Evolutionary conservation across 2,888 invertebrate genomes (phyloP).

Genomic region (Drosophila seclusa): DNA sequence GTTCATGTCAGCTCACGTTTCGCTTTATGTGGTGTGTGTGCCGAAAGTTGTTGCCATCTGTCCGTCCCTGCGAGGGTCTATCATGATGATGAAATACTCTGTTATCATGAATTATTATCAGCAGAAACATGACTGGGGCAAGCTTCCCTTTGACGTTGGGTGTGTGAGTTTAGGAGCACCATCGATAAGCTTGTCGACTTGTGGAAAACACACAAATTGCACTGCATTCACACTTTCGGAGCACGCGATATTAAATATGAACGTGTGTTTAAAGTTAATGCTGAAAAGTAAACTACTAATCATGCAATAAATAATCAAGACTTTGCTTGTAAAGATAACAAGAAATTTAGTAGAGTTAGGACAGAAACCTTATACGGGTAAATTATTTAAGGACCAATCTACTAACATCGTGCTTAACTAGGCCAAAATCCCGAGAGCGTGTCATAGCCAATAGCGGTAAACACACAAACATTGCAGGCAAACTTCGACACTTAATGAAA

Average conservation of each 20-base stretch:
- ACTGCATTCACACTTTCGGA: neutral
- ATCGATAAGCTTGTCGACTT: slow-evolving; percentile 26
- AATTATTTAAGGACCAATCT: slow-evolving; percentile 3
- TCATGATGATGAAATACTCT: slow-evolving; percentile 31
- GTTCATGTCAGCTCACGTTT: slow-evolving; percentile 44
- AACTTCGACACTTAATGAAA: slow-evolving; percentile 39
- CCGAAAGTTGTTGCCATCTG: slow-evolving; percentile 11
- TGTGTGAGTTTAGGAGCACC: slow-evolving; percentile 1
- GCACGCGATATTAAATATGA: slow-evolving; percentile 6
- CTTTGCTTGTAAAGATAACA: neutral
- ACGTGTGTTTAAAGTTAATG: neutral
- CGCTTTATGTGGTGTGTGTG: slow-evolving; percentile 6
- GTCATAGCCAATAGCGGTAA: slow-evolving; percentile 3
- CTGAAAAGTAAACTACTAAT: neutral
- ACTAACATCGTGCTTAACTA: neutral
- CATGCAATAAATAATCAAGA: neutral
- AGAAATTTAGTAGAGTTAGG: neutral
- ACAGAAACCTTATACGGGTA: too few species aligned
- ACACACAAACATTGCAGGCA: slow-evolving; percentile 4
- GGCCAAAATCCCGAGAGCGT: neutral
- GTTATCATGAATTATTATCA: slow-evolving; percentile 48
- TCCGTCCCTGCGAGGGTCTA: neutral
- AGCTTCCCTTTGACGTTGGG: neutral
- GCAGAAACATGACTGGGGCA: slow-evolving; percentile 17
- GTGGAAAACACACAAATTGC: neutral